Percentiles rank a stretch among this genome's conserved stretches.
These are phyloP conservation scores for Eremobia ochroleuca DNA, from an alignment of 2,888 invertebrate genomes.

Conservation along the genomic window DNA sequence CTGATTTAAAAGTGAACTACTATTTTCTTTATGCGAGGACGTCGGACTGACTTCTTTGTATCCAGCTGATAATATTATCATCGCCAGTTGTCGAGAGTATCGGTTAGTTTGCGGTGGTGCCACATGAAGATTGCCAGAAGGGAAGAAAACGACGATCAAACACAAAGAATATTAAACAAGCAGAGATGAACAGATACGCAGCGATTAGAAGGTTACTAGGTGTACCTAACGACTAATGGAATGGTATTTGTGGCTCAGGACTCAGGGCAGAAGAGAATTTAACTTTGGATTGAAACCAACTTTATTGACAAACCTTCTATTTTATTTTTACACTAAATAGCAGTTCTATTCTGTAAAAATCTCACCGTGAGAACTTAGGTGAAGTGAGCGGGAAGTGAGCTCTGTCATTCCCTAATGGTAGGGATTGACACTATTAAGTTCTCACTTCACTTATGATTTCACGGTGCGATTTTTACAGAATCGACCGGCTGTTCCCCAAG, in stretches of 20 bases:
- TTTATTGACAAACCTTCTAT: conserved; percentile 40
- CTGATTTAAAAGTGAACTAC: conserved; percentile 93
- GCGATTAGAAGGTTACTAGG: conserved; percentile 67
- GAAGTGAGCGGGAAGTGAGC: too few relatives aligned
- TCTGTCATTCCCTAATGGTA: too few relatives aligned
- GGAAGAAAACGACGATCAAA: conserved; percentile 90
- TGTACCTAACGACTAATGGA: conserved; percentile 50
- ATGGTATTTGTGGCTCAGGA: conserved; percentile 62
- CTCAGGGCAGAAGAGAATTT: conserved; percentile 45
- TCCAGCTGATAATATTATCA: conserved; percentile 85
- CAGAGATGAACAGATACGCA: conserved; percentile 74
- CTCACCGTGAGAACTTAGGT: too few relatives aligned
- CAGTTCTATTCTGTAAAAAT: too few relatives aligned
- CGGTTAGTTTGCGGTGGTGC: conserved; percentile 86
- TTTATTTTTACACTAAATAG: too few relatives aligned
- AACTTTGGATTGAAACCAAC: conserved; percentile 34
- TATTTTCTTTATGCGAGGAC: conserved; percentile 92
- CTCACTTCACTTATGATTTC: too few relatives aligned
- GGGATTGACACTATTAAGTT: too few relatives aligned
- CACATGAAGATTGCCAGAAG: conserved; percentile 90
- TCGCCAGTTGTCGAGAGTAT: conserved; percentile 86
- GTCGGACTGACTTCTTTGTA: conserved; percentile 90
- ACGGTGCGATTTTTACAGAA: too few relatives aligned
- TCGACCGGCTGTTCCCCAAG: too few relatives aligned
- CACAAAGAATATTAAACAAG: conserved; percentile 86